Conservation (phyloP, 2,888 invertebrate genomes). For the Parnassius orleans region DNA sequence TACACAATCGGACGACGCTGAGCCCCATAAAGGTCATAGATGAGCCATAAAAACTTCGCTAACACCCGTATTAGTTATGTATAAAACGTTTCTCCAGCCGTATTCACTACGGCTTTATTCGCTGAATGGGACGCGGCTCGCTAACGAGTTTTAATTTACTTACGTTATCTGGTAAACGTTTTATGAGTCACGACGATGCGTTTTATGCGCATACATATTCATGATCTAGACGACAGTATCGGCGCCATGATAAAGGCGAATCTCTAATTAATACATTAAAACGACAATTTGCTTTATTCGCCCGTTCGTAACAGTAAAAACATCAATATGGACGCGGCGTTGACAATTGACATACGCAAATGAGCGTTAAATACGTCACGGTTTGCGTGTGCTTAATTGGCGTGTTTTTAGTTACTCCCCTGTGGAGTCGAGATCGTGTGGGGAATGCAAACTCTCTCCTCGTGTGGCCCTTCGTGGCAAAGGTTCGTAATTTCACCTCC, state of each 20-base stretch:
- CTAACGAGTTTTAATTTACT: slow-evolving; percentile 32
- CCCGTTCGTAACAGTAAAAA: slow-evolving; percentile 25
- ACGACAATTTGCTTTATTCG: slow-evolving; percentile 56
- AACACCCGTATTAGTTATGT: slow-evolving; percentile 15
- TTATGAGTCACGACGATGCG: slow-evolving; percentile 60
- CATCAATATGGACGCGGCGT: background rate
- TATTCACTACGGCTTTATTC: background rate
- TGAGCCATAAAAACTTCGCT: slow-evolving; percentile 10
- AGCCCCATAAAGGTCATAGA: slow-evolving; percentile 17
- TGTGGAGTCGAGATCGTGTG: slow-evolving; percentile 33
- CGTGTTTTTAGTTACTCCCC: slow-evolving; percentile 13
- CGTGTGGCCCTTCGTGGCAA: slow-evolving; percentile 18
- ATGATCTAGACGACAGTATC: slow-evolving; percentile 44
- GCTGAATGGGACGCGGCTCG: background rate
- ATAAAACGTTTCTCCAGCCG: slow-evolving; percentile 1
- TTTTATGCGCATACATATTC: slow-evolving; percentile 53
- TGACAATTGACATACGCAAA: background rate
- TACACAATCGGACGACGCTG: slow-evolving; percentile 6
- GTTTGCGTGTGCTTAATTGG: slow-evolving; percentile 23
- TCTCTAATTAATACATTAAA: slow-evolving; percentile 70
- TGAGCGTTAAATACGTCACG: slow-evolving; percentile 12
- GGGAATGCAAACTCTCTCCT: slow-evolving; percentile 26
- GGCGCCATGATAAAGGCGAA: slow-evolving; percentile 46
- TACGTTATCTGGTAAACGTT: slow-evolving; percentile 46
- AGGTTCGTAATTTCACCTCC: slow-evolving; percentile 17